Evolutionary conservation across 1,140 invertebrate species (phyloP).

Genomic region (Drosophila equinoxialis): DNA sequence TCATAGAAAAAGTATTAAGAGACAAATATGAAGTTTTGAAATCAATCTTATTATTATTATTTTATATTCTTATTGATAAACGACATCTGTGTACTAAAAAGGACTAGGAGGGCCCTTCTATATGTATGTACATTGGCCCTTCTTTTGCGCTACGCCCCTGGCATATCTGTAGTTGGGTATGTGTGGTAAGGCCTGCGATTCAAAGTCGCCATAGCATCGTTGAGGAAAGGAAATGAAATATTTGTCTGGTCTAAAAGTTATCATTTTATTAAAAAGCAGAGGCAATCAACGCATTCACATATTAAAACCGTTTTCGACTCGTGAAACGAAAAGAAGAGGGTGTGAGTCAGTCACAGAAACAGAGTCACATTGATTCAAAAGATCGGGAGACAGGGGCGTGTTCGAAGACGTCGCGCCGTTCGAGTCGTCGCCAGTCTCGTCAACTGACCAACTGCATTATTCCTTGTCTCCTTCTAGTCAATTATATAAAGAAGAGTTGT

Average conservation of each 20-base stretch:
- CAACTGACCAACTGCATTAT: constrained; percentile 60
- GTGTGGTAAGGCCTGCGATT: constrained; percentile 26
- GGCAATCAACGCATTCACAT: constrained; percentile 82
- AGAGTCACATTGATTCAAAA: constrained; percentile 6
- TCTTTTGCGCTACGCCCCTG: not conserved
- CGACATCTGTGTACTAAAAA: too few species aligned
- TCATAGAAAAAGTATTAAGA: too few species aligned
- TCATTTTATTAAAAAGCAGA: constrained; percentile 82
- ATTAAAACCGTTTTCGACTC: constrained; percentile 70
- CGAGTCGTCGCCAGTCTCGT: constrained; percentile 56
- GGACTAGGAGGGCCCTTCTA: too few species aligned
- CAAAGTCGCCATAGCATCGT: constrained; percentile 41
- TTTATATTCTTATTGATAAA: too few species aligned
- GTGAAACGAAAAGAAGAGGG: constrained; percentile 57
- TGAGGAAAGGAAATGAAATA: constrained; percentile 79
- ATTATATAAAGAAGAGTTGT: constrained; percentile 31
- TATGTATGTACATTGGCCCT: too few species aligned
- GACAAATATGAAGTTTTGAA: too few species aligned
- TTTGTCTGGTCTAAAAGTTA: constrained; percentile 82
- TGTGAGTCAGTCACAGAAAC: constrained; percentile 45
- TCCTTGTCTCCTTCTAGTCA: constrained; percentile 34
- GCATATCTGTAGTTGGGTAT: not conserved
- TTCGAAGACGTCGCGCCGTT: constrained; percentile 64
- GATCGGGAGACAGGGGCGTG: constrained; percentile 77
- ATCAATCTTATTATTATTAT: too few species aligned